Conservation (phyloP, 2,113 vertebrate genomes). For the Dendrocopos noguchii region DNA sequence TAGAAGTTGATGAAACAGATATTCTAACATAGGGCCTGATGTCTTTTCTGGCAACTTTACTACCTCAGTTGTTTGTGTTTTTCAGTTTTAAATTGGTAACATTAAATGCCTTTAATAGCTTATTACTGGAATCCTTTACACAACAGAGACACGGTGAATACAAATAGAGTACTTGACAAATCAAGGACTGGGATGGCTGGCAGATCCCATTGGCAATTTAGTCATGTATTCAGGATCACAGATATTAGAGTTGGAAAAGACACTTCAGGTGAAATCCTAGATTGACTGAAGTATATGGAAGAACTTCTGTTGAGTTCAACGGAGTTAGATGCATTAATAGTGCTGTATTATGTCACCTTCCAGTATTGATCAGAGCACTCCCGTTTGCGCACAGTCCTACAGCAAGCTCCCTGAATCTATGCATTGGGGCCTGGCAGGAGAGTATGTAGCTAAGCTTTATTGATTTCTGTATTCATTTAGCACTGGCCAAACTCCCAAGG, state of each 20-base stretch:
- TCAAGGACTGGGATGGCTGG: conserved; percentile 40
- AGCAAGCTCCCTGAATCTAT: background rate
- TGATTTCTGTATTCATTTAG: background rate
- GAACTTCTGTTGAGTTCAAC: background rate
- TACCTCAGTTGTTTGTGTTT: conserved; percentile 59
- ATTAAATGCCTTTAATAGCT: conserved; percentile 67
- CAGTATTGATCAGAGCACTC: background rate
- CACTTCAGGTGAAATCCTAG: background rate
- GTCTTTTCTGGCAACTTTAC: conserved; percentile 63
- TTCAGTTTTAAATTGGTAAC: conserved; percentile 66
- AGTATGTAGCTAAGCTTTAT: background rate
- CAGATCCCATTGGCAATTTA: conserved; percentile 39
- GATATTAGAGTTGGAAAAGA: conserved; percentile 16
- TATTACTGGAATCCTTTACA: conserved; percentile 65
- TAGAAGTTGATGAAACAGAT: conserved; percentile 47
- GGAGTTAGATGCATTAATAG: background rate
- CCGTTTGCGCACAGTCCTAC: background rate
- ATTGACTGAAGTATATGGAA: background rate
- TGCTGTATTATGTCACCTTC: background rate
- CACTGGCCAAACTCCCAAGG: background rate
- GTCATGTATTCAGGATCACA: conserved; percentile 23
- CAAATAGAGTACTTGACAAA: conserved; percentile 54
- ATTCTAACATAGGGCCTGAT: conserved; percentile 46
- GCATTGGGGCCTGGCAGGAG: background rate
- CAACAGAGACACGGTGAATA: conserved; percentile 40